Percentiles rank a stretch among this genome's conserved stretches.
phyloP scores from a whole-genome alignment of 2,888 invertebrate species.

The Sphaeridia pumilis region DNA sequence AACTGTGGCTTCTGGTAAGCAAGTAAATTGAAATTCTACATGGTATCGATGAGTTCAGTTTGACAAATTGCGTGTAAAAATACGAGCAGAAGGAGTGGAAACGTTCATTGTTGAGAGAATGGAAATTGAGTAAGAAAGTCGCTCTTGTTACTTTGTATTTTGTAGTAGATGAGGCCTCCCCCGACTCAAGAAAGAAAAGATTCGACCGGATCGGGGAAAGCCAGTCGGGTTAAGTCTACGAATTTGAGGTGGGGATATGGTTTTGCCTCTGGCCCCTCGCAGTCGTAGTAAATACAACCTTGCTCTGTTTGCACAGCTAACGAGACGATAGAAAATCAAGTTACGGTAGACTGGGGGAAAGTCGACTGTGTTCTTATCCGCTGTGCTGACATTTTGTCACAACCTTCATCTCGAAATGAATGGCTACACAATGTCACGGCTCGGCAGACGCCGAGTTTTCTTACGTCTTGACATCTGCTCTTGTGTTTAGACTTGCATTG shows the following conservation, averaged over 20 bases:
- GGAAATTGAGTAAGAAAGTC: too few relatives aligned
- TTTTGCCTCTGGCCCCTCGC: conserved; percentile 27
- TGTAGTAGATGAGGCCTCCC: background rate
- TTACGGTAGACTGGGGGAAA: conserved; percentile 34
- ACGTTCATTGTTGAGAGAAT: background rate
- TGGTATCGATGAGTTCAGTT: too few relatives aligned
- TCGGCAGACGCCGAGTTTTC: too few relatives aligned
- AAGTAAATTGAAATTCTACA: too few relatives aligned
- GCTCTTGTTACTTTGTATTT: background rate
- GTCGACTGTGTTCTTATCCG: conserved; percentile 33
- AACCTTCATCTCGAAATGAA: conserved; percentile 11
- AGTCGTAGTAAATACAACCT: conserved; percentile 33
- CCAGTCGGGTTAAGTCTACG: background rate
- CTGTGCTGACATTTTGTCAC: conserved; percentile 36
- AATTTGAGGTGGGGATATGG: conserved; percentile 24
- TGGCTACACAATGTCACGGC: too few relatives aligned
- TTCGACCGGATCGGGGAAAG: background rate
- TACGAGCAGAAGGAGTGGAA: too few relatives aligned
- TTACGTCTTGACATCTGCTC: too few relatives aligned
- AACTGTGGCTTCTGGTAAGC: too few relatives aligned
- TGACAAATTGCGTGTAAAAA: too few relatives aligned
- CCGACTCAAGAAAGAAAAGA: background rate
- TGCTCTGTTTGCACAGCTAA: conserved; percentile 37
- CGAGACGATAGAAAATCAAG: conserved; percentile 37
- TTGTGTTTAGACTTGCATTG: too few relatives aligned